These are phyloP conservation scores for Acropora yongei DNA, from an alignment of 64 coral and sea anemone species.

Conservation along the genomic window DNA sequence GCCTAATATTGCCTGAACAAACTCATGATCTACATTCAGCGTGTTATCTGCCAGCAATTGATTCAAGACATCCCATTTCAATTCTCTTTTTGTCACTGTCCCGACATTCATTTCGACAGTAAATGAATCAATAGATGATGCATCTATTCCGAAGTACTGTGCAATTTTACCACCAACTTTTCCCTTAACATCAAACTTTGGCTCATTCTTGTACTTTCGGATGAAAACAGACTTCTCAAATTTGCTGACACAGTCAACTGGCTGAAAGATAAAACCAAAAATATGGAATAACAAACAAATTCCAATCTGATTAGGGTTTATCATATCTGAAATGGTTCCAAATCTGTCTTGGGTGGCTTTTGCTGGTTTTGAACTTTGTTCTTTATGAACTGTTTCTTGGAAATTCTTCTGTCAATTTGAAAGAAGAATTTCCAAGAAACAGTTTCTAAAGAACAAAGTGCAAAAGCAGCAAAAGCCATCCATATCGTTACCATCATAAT, in stretches of 20 bases:
- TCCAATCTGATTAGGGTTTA: too few relatives aligned
- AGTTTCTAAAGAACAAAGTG: too few relatives aligned
- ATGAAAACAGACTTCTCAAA: constrained; percentile 70
- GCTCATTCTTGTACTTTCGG: constrained; percentile 79
- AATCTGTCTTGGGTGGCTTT: too few relatives aligned
- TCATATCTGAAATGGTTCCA: too few relatives aligned
- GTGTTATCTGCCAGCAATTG: constrained; percentile 45
- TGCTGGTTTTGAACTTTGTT: too few relatives aligned
- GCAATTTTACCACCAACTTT: constrained; percentile 95
- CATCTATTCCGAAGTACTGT: constrained; percentile 86
- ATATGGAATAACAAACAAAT: too few relatives aligned
- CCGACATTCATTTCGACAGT: constrained; percentile 86
- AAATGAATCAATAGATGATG: constrained; percentile 70
- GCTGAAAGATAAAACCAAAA: constrained; percentile 11
- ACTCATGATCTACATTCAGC: constrained; percentile 78
- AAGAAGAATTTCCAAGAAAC: too few relatives aligned
- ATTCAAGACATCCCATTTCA: constrained; percentile 73
- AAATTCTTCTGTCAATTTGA: too few relatives aligned
- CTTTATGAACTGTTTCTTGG: too few relatives aligned
- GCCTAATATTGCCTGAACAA: constrained; percentile 70
- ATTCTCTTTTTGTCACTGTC: constrained; percentile 67
- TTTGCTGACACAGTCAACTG: constrained; percentile 51
- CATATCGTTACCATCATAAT: too few relatives aligned
- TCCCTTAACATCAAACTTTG: constrained; percentile 78
- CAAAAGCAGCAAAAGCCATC: too few relatives aligned